phyloP scores from a whole-genome alignment of 2,888 invertebrate genomes.

The Hypselothyrea guttata region DNA sequence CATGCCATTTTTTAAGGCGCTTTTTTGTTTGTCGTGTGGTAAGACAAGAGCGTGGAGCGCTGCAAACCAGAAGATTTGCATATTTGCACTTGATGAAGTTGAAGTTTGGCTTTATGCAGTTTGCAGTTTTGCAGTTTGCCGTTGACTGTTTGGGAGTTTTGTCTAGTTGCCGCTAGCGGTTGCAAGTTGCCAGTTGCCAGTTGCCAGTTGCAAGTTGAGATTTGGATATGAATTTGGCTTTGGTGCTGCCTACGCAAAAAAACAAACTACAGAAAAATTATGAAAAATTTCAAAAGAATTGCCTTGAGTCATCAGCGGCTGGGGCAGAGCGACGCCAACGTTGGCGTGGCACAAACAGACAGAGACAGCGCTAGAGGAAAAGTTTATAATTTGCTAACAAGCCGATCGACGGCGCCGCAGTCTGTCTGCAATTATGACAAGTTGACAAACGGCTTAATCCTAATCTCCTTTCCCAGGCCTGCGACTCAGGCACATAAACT shows the following conservation, averaged over 20 bases:
- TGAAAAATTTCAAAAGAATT: slow-evolving; percentile 67
- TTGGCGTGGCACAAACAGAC: slow-evolving; percentile 55
- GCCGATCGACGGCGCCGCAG: slow-evolving; percentile 70
- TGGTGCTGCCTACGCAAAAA: slow-evolving; percentile 72
- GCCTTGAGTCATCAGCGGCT: slow-evolving; percentile 71
- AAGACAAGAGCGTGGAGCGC: slow-evolving; percentile 12
- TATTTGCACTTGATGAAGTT: slow-evolving; percentile 73
- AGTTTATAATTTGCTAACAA: slow-evolving; percentile 74
- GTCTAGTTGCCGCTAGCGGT: slow-evolving; percentile 27
- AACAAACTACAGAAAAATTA: slow-evolving; percentile 48
- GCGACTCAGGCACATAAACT: slow-evolving; percentile 41
- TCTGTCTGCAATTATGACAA: slow-evolving; percentile 71
- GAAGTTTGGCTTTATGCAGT: slow-evolving; percentile 42
- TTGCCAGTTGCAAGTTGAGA: slow-evolving; percentile 38
- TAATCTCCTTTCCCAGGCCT: slow-evolving; percentile 62
- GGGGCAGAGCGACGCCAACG: slow-evolving; percentile 40
- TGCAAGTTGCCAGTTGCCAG: slow-evolving; percentile 13
- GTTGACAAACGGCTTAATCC: slow-evolving; percentile 77
- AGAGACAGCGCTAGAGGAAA: slow-evolving; percentile 12
- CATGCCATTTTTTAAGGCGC: slow-evolving; percentile 5
- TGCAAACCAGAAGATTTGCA: slow-evolving; percentile 56
- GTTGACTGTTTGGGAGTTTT: slow-evolving; percentile 3
- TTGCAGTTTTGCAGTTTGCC: slow-evolving; percentile 10
- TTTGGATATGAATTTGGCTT: slow-evolving; percentile 43
- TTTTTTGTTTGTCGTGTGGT: background rate